Base-by-base conservation (phyloP, 35 echinoderm and acorn worm genomes). In the Amphiura filiformis region DNA sequence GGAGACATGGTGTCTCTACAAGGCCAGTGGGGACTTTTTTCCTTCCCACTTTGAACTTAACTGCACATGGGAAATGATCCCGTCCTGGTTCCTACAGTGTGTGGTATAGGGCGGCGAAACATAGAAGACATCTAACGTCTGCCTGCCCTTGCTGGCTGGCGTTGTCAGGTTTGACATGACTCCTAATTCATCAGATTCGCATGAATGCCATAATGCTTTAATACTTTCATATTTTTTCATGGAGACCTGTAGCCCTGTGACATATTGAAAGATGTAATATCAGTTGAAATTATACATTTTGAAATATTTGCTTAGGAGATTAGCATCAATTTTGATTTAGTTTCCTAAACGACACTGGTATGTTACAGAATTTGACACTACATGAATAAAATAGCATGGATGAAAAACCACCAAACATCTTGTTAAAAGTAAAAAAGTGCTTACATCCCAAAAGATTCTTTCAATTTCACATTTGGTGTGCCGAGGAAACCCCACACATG, bases 391-490 rank as follows among this genome's bases (percentile, higher is more conserved):
- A 70, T 23, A 18, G 2, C 15, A n/a, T 15, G 61, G 9, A 13
- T 15, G 61, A n/a, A 70, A 70, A 70, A 13, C 2, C 61, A 26
- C 2, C 61, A 70, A 70, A 70, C 28, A 2, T 70, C 15, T n/a
- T 70, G 7, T 70, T 7, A 7, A 52, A 52, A 52, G 20, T 52
- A n/a, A n/a, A n/a, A n/a, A n/a, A n/a, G n/a, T n/a, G n/a, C n/a
- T n/a, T n/a, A n/a, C n/a, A n/a, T n/a, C n/a, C n/a, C n/a, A n/a
- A n/a, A n/a, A n/a, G n/a, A n/a, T n/a, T 2, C 61, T 70, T 70
- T 70, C 61, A 23, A 70, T 70, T 70, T 70, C 61, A 70, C 61
- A 70, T 52, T n/a, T n/a, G n/a, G n/a, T n/a, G n/a, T 70, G 61
- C 28, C 61, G 28, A 70, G 26, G 7, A 18, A 70, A 11, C 15